These are phyloP conservation scores for Andrena cerasifolii DNA, from an alignment of 1,140 invertebrate species.

Conservation along the genomic window DNA sequence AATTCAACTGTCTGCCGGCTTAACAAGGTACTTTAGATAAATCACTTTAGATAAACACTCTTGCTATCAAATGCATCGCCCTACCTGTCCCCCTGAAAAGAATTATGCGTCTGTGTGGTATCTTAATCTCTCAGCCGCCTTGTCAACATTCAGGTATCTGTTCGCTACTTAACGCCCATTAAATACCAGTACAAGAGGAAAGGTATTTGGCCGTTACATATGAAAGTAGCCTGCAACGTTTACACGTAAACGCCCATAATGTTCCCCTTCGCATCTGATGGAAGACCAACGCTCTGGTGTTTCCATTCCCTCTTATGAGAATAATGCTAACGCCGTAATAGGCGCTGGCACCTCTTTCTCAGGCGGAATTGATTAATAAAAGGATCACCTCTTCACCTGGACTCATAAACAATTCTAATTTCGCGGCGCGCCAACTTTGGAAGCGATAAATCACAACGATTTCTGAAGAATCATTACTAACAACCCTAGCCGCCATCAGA, in stretches of 20 bases:
- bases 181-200: not conserved
- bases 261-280: too few species aligned
- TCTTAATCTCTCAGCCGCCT: slow-evolving; percentile 27
- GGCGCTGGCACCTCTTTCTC: too few species aligned
- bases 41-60: slow-evolving; percentile 41
- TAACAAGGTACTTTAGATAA: slow-evolving; percentile 44
- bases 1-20: slow-evolving; percentile 17
- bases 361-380: too few species aligned
- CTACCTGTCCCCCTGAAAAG: slow-evolving; percentile 24
- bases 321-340: not conserved
- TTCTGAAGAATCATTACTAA: too few species aligned
- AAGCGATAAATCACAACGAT: too few species aligned
- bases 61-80: slow-evolving; percentile 30
- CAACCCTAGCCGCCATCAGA: too few species aligned
- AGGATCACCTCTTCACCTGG: too few species aligned
- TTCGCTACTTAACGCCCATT: not conserved
- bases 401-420: too few species aligned
- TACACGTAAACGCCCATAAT: not conserved
- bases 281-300: not conserved
- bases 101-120: slow-evolving; percentile 25
- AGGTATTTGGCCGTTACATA: not conserved
- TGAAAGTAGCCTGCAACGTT: not conserved
- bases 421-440: too few species aligned
- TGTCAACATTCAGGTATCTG: slow-evolving; percentile 31
- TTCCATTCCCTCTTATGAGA: not conserved